phyloP scores from a whole-genome alignment of 2,113 vertebrate species.

The Cebus imitator region DNA sequence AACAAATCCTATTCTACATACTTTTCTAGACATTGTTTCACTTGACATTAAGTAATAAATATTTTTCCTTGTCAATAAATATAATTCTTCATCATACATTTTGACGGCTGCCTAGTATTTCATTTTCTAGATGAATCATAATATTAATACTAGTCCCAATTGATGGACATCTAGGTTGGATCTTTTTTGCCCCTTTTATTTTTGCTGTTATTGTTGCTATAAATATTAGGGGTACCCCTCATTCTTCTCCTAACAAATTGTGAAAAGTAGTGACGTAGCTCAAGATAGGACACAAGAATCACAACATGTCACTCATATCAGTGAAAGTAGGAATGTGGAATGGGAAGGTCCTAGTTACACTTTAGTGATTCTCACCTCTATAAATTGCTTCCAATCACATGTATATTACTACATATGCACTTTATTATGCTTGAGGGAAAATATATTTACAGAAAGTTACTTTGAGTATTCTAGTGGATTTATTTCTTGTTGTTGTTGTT shows the following conservation, averaged over 20 bases:
- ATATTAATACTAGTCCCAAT: background rate
- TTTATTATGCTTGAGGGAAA: background rate
- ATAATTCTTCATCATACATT: background rate
- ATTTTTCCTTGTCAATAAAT: slow-evolving; percentile 10
- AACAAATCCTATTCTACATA: background rate
- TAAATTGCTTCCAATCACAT: background rate
- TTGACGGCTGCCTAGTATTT: background rate
- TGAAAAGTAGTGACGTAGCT: background rate
- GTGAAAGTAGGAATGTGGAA: background rate
- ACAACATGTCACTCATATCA: background rate
- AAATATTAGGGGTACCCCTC: background rate
- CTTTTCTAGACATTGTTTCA: slow-evolving; percentile 45
- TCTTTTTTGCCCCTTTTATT: background rate
- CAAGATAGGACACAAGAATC: background rate
- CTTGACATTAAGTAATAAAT: slow-evolving; percentile 11
- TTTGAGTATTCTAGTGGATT: slow-evolving; percentile 3
- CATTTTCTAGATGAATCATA: slow-evolving; percentile 41
- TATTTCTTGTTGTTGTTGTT: background rate
- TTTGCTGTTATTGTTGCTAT: slow-evolving; percentile 4
- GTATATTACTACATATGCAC: background rate
- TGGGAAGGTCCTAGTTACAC: background rate
- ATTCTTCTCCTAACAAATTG: background rate
- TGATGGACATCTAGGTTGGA: background rate
- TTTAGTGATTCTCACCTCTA: background rate
- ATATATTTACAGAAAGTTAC: background rate